phyloP scores from a whole-genome alignment of 2,888 invertebrate genomes.

The Drosophila koepferae region DNA sequence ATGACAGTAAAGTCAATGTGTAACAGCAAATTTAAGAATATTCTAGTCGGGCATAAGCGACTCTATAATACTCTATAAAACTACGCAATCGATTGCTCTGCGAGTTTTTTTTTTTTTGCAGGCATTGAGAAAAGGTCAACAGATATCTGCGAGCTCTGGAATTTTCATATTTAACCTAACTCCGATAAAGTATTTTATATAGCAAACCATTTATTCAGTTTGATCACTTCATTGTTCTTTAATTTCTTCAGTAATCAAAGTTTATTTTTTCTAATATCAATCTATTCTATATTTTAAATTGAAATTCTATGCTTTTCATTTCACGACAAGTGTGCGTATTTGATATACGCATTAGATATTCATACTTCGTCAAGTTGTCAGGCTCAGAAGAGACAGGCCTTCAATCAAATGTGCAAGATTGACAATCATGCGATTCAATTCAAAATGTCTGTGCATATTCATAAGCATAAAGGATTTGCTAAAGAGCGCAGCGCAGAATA shows the following conservation, averaged over 20 bases:
- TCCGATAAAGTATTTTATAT: neutral
- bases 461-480: slow-evolving; percentile 71
- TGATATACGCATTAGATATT: slow-evolving; percentile 9
- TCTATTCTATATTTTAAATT: neutral
- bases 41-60: neutral
- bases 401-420: slow-evolving; percentile 56
- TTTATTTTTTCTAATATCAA: neutral
- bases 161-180: too few species aligned
- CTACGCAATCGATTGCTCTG: too few species aligned
- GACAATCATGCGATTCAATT: slow-evolving; percentile 65
- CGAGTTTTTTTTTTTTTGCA: too few species aligned
- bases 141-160: too few species aligned
- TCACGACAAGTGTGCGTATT: neutral
- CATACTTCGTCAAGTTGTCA: slow-evolving; percentile 17
- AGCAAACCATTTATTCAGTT: neutral
- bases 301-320: neutral
- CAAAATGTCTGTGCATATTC: slow-evolving; percentile 60
- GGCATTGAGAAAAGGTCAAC: too few species aligned
- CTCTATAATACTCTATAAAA: neutral
- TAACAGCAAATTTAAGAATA: neutral
- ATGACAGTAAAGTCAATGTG: neutral
- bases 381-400: slow-evolving; percentile 35
- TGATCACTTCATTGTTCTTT: neutral
- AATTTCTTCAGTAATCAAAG: neutral
- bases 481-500: slow-evolving; percentile 14